phyloP scores from a whole-genome alignment of 1,140 invertebrate genomes.

The Caenorhabditis brenneri region DNA sequence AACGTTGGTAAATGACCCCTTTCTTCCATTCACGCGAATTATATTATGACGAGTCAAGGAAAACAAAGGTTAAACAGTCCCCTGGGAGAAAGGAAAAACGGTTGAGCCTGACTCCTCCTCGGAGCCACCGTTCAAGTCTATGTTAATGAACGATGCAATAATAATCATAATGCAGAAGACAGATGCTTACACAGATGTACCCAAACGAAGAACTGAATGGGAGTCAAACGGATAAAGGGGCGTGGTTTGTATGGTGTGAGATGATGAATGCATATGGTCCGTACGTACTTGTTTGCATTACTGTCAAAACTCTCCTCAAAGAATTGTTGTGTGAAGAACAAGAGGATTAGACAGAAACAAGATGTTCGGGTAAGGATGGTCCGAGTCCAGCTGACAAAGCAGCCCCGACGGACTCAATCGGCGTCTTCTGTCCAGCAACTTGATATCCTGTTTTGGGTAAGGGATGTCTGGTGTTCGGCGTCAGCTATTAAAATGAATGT shows the following conservation, averaged over 20 bases:
- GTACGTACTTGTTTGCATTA: slow-evolving; percentile 28
- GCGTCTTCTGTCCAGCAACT: not conserved
- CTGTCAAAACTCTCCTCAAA: too few species aligned
- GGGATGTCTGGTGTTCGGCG: not conserved
- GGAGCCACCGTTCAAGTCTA: slow-evolving; percentile 13
- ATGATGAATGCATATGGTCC: slow-evolving; percentile 35
- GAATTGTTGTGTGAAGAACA: slow-evolving; percentile 32
- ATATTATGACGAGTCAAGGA: slow-evolving; percentile 22
- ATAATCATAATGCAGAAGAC: slow-evolving; percentile 34
- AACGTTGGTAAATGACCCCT: slow-evolving; percentile 26
- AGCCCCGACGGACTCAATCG: not conserved
- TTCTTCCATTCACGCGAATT: not conserved
- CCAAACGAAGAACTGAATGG: not conserved
- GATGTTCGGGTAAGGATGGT: slow-evolving; percentile 8
- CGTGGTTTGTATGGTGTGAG: not conserved
- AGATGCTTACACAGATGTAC: slow-evolving; percentile 39
- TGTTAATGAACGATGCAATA: slow-evolving; percentile 41
- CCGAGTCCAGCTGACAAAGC: not conserved
- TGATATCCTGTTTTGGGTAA: slow-evolving; percentile 18
- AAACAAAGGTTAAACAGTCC: slow-evolving; percentile 11
- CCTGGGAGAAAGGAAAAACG: not conserved
- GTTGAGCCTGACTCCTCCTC: not conserved
- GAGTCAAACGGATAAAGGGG: slow-evolving; percentile 27
- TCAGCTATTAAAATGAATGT: not conserved
- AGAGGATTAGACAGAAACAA: slow-evolving; percentile 8